Percentiles rank a stretch among this genome's conserved stretches.
Conservation (phyloP, 1,140 invertebrate genomes). For the Chironomus striatipennis region DNA sequence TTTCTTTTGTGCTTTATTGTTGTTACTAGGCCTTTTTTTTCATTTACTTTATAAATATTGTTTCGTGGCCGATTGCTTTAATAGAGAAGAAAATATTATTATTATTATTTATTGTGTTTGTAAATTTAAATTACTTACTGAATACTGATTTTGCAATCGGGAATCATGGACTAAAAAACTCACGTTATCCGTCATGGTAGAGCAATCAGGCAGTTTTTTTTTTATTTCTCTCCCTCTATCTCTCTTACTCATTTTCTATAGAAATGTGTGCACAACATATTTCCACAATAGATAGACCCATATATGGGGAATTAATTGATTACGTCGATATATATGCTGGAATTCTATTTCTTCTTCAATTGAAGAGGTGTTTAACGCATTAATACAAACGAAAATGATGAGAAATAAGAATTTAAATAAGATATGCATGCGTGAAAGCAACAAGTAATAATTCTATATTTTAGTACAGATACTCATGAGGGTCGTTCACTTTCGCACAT, state of each 20-base stretch:
- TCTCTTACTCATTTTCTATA: not conserved
- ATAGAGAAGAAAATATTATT: not conserved
- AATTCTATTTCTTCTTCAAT: no score
- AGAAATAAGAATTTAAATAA: no score
- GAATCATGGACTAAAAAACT: constrained; percentile 11
- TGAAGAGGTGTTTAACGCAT: no score
- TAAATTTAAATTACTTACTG: constrained; percentile 10
- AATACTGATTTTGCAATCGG: constrained; percentile 12
- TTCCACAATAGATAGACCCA: no score
- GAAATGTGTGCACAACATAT: not conserved
- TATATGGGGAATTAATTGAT: no score
- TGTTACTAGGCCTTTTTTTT: not conserved
- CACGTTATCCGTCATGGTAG: constrained; percentile 5
- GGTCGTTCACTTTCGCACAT: no score
- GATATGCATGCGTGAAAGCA: no score
- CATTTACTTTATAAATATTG: not conserved
- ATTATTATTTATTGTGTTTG: constrained; percentile 9
- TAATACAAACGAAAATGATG: no score
- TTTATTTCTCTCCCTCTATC: constrained; percentile 11
- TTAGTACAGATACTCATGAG: no score
- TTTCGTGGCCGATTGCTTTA: constrained; percentile 6
- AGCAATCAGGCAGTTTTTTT: constrained; percentile 10
- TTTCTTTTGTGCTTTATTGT: not conserved
- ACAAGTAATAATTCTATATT: no score
- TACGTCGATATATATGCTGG: no score